These are phyloP conservation scores for Rhopalosiphum nymphaeae DNA, from an alignment of 2,888 invertebrate species.

Conservation along the genomic window DNA sequence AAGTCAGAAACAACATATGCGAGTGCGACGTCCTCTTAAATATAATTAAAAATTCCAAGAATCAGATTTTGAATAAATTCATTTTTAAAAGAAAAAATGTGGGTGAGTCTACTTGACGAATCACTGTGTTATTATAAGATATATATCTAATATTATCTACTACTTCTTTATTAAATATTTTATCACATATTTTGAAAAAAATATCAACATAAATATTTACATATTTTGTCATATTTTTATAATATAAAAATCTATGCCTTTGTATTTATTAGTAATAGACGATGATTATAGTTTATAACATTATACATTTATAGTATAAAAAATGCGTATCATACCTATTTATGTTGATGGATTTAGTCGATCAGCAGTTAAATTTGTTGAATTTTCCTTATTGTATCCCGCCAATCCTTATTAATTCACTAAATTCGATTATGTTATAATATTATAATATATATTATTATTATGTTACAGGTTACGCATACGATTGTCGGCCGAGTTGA, in stretches of 20 bases:
- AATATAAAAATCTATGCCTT: background rate
- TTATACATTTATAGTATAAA: background rate
- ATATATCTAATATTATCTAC: no score
- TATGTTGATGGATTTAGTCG: background rate
- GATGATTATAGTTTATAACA: background rate
- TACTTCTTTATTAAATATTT: background rate
- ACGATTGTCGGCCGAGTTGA: background rate
- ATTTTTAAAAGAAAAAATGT: no score
- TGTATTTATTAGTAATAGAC: background rate
- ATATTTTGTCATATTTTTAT: background rate
- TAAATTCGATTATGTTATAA: background rate
- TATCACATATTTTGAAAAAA: background rate
- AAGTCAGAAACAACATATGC: no score
- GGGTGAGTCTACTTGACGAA: no score
- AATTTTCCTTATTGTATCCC: background rate
- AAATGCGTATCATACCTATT: background rate
- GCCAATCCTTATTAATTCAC: background rate
- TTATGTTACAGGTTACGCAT: background rate
- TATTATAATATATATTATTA: background rate
- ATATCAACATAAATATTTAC: background rate
- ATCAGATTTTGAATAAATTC: no score
- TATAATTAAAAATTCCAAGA: no score
- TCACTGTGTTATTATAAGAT: no score
- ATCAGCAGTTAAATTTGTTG: background rate
- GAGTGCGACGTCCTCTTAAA: no score